A percentile compares a stretch with the other conserved stretches of the same genome.
phyloP scores from a whole-genome alignment of 1,140 invertebrate genomes.

The Caenorhabditis latens region DNA sequence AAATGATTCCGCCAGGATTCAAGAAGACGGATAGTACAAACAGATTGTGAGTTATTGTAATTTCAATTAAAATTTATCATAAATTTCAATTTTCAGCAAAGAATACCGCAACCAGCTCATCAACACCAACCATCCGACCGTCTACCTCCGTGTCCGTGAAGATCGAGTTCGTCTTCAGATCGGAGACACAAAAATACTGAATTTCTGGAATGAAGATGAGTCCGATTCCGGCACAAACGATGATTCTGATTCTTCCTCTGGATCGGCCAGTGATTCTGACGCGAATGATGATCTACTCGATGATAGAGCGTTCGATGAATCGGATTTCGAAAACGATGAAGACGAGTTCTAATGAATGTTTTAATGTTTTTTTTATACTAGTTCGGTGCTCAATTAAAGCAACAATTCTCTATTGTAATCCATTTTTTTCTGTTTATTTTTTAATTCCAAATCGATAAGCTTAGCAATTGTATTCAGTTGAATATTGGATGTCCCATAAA shows the following conservation, averaged over 20 bases:
- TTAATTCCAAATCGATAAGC: constrained; percentile 83
- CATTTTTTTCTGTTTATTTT: neutral
- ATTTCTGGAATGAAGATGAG: neutral
- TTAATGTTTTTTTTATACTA: neutral
- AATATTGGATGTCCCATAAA: constrained; percentile 97
- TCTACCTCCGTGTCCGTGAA: neutral
- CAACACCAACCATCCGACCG: neutral
- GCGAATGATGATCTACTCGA: neutral
- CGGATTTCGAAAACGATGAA: neutral
- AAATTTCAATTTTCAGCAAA: neutral
- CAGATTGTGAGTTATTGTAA: neutral
- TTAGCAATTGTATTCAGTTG: constrained; percentile 97
- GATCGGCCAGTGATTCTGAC: neutral
- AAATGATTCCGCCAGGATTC: neutral
- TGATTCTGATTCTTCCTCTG: neutral
- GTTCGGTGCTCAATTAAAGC: too few relatives aligned
- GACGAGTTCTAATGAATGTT: neutral
- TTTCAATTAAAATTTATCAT: neutral
- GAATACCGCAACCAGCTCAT: neutral
- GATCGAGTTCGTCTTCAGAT: neutral
- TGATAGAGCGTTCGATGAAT: neutral
- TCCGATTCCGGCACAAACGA: neutral
- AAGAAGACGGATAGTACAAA: neutral
- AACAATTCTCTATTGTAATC: too few relatives aligned
- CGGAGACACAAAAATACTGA: neutral